Evolutionary conservation across 1,140 invertebrate species (phyloP), one percentile per base, ranked within the genome.

Genomic region (Grapholita molesta): DNA sequence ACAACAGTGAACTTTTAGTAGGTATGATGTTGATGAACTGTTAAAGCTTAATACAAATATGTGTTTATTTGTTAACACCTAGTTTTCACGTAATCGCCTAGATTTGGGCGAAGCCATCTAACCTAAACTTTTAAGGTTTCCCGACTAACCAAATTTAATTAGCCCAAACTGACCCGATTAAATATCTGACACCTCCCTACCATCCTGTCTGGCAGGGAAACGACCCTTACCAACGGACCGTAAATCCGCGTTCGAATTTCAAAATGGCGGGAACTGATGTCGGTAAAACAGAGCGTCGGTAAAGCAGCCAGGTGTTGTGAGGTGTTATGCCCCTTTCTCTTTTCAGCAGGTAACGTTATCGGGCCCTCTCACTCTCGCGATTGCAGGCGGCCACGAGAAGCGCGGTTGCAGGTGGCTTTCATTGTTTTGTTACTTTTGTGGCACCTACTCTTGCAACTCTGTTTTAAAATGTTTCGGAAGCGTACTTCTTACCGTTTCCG

Each of bases 211-310:
- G 9, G 18, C 15, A 38, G 42, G 42, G 42, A 48, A 48, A 48
- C 55, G 24, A 61, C 55, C 55, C 55, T 61, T 30, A 21, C 55
- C 79, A 88, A 64, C 71, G 71, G 81, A 70, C 82, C 82, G 88
- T 77, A 85, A 87, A 88, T 90, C 88, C 88, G n/a, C n/a, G n/a
- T 70, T 81, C 77, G 67, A 82, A 72, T 85, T 88, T 84, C 80
- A 53, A 82, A 84, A 77, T 72, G 71, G 69, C 67, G 66, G 73
- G 71, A 76, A 82, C 7, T 11, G 8, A 23, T 52, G 75, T 84
- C 81, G 83, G 74, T 78, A 78, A 82, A 80, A 67, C 78, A 81
- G 81, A 74, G 68, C 75, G 55, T 25, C 55, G 25, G 25, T 61
- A 28, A 25, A 61, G 55, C 80, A 82, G n/a, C n/a, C n/a, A n/a